Base-by-base conservation (phyloP, 2,113 vertebrate species). In the Lepisosteus osseus region DNA sequence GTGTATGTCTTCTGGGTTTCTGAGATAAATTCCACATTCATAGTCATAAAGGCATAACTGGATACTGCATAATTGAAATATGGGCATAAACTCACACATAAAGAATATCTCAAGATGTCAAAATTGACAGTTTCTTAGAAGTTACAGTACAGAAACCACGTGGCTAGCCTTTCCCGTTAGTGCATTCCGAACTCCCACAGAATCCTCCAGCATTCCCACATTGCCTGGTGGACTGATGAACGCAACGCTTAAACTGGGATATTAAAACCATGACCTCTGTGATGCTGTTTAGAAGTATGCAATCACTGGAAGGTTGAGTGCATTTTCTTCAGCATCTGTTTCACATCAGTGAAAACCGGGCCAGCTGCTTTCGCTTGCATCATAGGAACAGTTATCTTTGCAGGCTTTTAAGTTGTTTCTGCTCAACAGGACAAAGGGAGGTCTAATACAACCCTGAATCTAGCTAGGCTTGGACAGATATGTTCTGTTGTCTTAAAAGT, bases 211-310 rank as follows among this genome's bases (percentile, higher is more conserved):
- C 12, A 13, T 59, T 59, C 4, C 57, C 57, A 59, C 57, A 59
- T n/a, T 59, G 57, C 9, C 57, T 14, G 11, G 3, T 14, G 5
- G 57, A 59, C 57, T 59, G 14, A 59, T 4, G 4, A 59, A 13
- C 14, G n/a, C 57, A 59, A 59, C 14, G 12, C n/a, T 59, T 59
- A 59, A 59, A 15, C 57, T 59, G 57, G n/a, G 5, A 4, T 59
- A 59, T 59, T 59, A n/a, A 59, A 17, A 59, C 57, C 57, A 59
- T 59, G 57, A 59, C 57, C 57, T 59, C 14, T 59, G 14, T 59
- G 57, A 59, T 14, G 57, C 14, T 59, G 14, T 59, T n/a, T 59
- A 5, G 14, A 59, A 59, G 57, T 59, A 59, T 59, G 57, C 57
- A 59, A n/a, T 59, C 57, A 59, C 14, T 59, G 14, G 14, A 59